A percentile compares a stretch with the other conserved stretches of the same genome.
Conservation (phyloP, 1,140 invertebrate species). For the Cryptotermes secundus region DNA sequence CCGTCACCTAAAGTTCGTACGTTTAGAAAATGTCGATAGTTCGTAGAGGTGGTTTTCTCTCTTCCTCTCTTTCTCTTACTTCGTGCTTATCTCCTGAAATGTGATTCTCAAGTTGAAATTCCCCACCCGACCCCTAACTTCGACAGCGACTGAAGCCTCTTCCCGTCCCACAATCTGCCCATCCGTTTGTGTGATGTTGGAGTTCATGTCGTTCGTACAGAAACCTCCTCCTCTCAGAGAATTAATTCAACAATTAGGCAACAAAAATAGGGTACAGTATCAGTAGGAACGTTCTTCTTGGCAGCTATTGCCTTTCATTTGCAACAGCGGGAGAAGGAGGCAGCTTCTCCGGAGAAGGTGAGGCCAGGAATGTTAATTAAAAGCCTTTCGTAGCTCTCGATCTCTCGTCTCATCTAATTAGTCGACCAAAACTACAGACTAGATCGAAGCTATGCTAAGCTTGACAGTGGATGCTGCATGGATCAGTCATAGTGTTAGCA, state of each 20-base stretch:
- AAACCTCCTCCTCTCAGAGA: conserved; percentile 33
- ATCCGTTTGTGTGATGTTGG: conserved; percentile 17
- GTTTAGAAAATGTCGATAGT: conserved; percentile 10
- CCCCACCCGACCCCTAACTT: neutral
- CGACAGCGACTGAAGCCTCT: conserved; percentile 10
- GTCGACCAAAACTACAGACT: conserved; percentile 35
- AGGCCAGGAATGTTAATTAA: conserved; percentile 51
- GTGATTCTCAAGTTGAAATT: conserved; percentile 21
- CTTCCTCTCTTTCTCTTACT: neutral
- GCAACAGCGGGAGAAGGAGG: conserved; percentile 37
- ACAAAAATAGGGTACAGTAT: conserved; percentile 42
- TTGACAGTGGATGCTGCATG: neutral
- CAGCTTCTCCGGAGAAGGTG: conserved; percentile 39
- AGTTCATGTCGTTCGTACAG: neutral
- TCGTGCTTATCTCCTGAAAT: neutral
- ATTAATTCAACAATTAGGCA: conserved; percentile 48
- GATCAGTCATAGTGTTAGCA: neutral
- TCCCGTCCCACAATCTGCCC: conserved; percentile 18
- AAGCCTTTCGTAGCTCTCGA: conserved; percentile 44
- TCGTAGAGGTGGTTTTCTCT: conserved; percentile 7
- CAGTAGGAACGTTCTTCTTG: conserved; percentile 41
- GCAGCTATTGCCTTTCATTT: conserved; percentile 48
- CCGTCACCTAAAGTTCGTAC: conserved; percentile 5
- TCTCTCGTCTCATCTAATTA: conserved; percentile 46
- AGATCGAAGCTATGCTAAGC: conserved; percentile 11